Base-by-base conservation (phyloP, 1,140 invertebrate genomes). In the Brachionus sp. region DNA sequence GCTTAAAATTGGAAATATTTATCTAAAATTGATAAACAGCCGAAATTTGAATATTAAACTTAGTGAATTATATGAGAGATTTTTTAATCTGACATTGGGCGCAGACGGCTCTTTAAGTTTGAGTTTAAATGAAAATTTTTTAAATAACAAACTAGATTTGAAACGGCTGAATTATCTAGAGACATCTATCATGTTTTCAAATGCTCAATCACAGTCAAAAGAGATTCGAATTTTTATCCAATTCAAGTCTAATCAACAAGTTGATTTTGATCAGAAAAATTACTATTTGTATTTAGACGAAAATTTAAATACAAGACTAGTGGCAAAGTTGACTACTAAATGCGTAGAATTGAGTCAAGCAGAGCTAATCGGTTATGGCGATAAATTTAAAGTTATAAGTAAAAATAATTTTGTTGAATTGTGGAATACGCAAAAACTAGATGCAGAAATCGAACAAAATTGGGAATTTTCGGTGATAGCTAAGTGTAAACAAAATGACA, bases 11-110 rank as follows among this genome's bases (percentile, higher is more conserved):
- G 70, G 70, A 19, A 13, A 46, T 12, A 29, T 75, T 46, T 44
- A 42, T 25, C 10, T 75, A 25, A 75, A 35, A 46, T 12, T 75
- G 5, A 16, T 5, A 16, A 29, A 29, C 29, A 73, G 37, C 25
- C 39, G 70, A 13, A 10, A 25, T 25, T 75, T 75, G 25, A 23
- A 75, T 13, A 25, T 75, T 12, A 46, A 75, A 50, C 13, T 75
- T 25, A 16, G 29, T 5, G 33, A 75, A 46, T 46, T 46, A 23
- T 75, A 75, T 33, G 7, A 25, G 12, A 25, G 23, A 75, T 50
- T 75, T 75, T 46, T 75, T 33, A 75, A 75, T 75, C 46, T 75
- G 25, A 75, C 70, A 19, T 4, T 75, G 1, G 46, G 44, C 25
- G 9, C 7, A 13, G 70, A 75, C 25, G 37, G 39, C 1, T 46